These are phyloP conservation scores for Perodicticus potto DNA, from an alignment of 2,797 vertebrate genomes.

Conservation along the genomic window DNA sequence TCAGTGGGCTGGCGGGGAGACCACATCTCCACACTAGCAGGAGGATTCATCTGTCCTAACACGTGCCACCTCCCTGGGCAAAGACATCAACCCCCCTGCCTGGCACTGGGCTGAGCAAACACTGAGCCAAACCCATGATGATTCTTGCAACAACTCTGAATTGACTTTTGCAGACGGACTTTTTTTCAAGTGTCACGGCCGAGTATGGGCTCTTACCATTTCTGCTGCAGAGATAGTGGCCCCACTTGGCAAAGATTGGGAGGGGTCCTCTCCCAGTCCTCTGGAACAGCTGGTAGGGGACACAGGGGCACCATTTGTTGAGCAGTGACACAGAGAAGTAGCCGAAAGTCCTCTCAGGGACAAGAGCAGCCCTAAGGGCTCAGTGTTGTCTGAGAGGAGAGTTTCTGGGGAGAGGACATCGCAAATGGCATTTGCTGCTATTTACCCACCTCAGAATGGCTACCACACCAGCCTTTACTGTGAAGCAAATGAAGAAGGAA, in stretches of 20 bases:
- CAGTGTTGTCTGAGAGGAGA: not conserved
- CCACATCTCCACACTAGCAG: not conserved
- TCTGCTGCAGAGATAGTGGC: not conserved
- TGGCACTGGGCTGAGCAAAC: not conserved
- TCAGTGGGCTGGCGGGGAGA: not conserved
- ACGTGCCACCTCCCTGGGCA: rapidly evolving
- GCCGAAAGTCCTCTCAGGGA: not conserved
- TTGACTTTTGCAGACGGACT: not conserved
- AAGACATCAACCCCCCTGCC: not conserved
- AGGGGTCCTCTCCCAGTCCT: not conserved
- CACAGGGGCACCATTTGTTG: rapidly evolving
- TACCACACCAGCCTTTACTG: not conserved
- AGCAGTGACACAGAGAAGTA: not conserved
- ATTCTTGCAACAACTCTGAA: not conserved
- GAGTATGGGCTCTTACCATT: not conserved
- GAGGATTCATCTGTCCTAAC: not conserved
- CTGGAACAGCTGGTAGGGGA: not conserved
- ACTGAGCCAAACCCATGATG: too few relatives aligned
- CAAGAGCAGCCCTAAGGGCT: not conserved
- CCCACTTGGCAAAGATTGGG: not conserved
- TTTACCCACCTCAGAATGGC: not conserved
- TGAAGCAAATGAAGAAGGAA: not conserved
- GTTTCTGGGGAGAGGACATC: not conserved
- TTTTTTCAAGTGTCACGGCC: not conserved
- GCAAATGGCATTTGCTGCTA: not conserved